Evolutionary conservation across 2,888 invertebrate genomes (phyloP).

Genomic region (Nebria brevicollis): DNA sequence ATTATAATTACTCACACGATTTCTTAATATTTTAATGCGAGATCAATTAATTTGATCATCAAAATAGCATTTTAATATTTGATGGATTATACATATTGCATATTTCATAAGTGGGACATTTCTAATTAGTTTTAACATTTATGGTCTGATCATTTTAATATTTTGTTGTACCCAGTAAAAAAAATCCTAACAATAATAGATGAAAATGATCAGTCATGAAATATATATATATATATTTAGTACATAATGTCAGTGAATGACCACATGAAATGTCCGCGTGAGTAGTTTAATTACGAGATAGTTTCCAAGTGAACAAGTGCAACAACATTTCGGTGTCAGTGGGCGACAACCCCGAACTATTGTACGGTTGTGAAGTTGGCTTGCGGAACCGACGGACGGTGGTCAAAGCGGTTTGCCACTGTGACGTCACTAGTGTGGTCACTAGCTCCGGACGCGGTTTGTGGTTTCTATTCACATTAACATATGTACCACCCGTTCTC

Average conservation of each 20-base stretch:
- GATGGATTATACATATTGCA: background rate
- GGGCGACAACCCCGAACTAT: slow-evolving; percentile 21
- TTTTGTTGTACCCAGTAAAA: no score
- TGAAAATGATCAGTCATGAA: background rate
- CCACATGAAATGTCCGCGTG: background rate
- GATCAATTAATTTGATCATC: background rate
- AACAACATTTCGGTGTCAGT: slow-evolving; percentile 16
- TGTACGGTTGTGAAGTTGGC: slow-evolving; percentile 21
- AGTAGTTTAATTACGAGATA: slow-evolving; percentile 23
- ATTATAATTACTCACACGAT: slow-evolving; percentile 1
- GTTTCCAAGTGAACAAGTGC: slow-evolving; percentile 20
- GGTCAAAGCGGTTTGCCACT: slow-evolving; percentile 54
- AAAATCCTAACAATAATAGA: no score
- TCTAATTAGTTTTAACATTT: background rate
- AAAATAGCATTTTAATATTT: background rate
- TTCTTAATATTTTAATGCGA: background rate
- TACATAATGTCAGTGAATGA: background rate
- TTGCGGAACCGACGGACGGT: slow-evolving; percentile 28
- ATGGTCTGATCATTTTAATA: no score
- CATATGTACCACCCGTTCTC: slow-evolving; percentile 53
- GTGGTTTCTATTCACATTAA: slow-evolving; percentile 58
- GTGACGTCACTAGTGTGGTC: slow-evolving; percentile 58
- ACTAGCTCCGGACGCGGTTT: slow-evolving; percentile 52
- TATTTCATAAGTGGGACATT: background rate
- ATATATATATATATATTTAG: background rate